A percentile compares a stretch with the other conserved stretches of the same genome.
Evolutionary conservation across 2,888 invertebrate genomes (phyloP).

Genomic region (Netelia inedita): DNA sequence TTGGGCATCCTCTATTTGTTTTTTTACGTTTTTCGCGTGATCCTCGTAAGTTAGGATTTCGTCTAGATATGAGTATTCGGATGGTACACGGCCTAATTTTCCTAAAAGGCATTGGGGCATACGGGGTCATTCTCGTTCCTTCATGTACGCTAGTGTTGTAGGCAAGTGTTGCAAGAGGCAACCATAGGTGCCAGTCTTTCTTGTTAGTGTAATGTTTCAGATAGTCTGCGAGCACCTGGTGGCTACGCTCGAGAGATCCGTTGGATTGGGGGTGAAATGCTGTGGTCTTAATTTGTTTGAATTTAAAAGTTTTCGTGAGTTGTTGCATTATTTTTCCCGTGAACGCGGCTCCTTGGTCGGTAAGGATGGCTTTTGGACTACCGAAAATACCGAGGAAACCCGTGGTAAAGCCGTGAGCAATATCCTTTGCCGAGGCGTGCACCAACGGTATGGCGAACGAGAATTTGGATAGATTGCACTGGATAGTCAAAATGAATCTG

Average conservation of each 20-base stretch:
- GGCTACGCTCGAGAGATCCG: conserved; percentile 10
- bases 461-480: conserved; percentile 62
- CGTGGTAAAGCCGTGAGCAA: conserved; percentile 54
- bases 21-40: background rate
- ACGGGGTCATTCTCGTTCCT: background rate
- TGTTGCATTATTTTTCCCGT: conserved; percentile 37
- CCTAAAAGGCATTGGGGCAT: background rate
- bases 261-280: conserved; percentile 10
- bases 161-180: background rate
- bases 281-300: background rate
- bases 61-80: background rate
- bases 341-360: conserved; percentile 63
- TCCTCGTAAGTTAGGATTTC: background rate
- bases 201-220: background rate
- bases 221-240: background rate
- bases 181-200: conserved; percentile 3
- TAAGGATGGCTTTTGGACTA: conserved; percentile 43
- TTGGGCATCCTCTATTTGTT: background rate
- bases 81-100: background rate
- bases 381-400: conserved; percentile 58
- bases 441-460: conserved; percentile 52
- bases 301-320: conserved; percentile 3
- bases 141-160: conserved; percentile 21
- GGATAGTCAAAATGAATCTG: conserved; percentile 49
- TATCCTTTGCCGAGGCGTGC: conserved; percentile 34